Evolutionary conservation across 2,888 invertebrate genomes (phyloP), one percentile per base, ranked within the genome.

Genomic region (Ptilodon capucinus): DNA sequence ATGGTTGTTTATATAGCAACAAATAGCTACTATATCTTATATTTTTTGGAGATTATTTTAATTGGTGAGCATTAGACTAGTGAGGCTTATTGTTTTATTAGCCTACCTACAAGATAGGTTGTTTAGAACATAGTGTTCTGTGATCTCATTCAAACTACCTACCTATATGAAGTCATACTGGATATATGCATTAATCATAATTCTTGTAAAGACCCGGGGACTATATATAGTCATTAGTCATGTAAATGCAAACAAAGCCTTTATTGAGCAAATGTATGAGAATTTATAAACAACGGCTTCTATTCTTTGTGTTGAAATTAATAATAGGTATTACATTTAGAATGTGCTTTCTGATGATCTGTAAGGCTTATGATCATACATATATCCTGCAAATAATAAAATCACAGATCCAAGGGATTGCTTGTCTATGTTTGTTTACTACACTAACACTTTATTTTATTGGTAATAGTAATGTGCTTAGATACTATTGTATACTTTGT

Each of bases 361-460:
- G n/a, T 3, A 1, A 30, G 2, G 32, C 14, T 32, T 14, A 32
- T 8, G 7, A 14, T 14, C 14, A 14, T 17, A 14, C 11, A 17
- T 11, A 32, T 13, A 32, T 2, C 6, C 6, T 1, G 1, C 34
- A 34, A 34, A 34, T 14, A 34, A 14, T 6, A 7, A 14, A 34
- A 14, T 34, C 34, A 34, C 14, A 16, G 34, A 34, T 14, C 14
- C 2, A 16, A 18, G 18, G 9, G 16, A 36, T 18, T 11, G 1
- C 11, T 36, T 7, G n/a, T 35, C 11, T 38, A 38, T 38, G 13
- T 38, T 19, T 32, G 4, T 4, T 23, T 23, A 6, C 8, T 54
- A 53, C 49, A 52, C 63, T 60, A 57, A 38, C 49, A 55, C 56
- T 11, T 6, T 41, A 21, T 34, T 13, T 45, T 51, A 32, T 38